Percentiles rank a stretch among this genome's conserved stretches.
Conservation (phyloP, 2,113 vertebrate genomes). For the Turdus rufiventris region DNA sequence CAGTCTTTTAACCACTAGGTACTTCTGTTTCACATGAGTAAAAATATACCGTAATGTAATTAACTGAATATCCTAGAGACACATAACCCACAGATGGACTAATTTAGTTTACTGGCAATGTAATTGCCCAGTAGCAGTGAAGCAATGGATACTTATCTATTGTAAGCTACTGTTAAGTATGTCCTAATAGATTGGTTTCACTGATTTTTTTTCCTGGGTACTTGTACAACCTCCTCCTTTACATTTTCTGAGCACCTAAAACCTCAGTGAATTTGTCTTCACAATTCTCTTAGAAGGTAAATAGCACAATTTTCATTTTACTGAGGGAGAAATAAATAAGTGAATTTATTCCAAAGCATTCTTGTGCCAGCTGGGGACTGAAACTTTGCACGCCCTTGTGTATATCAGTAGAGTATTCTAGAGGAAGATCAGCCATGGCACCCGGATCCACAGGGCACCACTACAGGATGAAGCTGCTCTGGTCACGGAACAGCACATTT, state of each 20-base stretch:
- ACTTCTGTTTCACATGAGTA: not conserved
- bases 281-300: not conserved
- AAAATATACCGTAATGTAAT: slow-evolving; percentile 34
- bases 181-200: slow-evolving; percentile 9
- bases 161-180: slow-evolving; percentile 4
- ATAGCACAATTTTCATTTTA: not conserved
- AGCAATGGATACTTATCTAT: slow-evolving; percentile 32
- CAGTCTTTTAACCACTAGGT: not conserved
- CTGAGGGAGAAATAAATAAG: not conserved
- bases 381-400: not conserved
- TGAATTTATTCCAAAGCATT: not conserved
- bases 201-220: not conserved
- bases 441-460: not conserved
- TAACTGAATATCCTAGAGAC: slow-evolving; percentile 37
- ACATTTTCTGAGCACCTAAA: not conserved
- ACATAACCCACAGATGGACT: slow-evolving; percentile 40
- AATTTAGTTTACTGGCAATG: slow-evolving; percentile 31
- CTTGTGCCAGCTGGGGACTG: not conserved
- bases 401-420: not conserved
- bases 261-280: not conserved
- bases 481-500: not conserved
- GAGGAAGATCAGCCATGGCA: not conserved
- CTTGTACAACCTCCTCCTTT: not conserved
- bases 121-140: slow-evolving; percentile 35
- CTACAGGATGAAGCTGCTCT: not conserved